Evolutionary conservation across 1,140 invertebrate species (phyloP).

Genomic region (Bombus confusus): DNA sequence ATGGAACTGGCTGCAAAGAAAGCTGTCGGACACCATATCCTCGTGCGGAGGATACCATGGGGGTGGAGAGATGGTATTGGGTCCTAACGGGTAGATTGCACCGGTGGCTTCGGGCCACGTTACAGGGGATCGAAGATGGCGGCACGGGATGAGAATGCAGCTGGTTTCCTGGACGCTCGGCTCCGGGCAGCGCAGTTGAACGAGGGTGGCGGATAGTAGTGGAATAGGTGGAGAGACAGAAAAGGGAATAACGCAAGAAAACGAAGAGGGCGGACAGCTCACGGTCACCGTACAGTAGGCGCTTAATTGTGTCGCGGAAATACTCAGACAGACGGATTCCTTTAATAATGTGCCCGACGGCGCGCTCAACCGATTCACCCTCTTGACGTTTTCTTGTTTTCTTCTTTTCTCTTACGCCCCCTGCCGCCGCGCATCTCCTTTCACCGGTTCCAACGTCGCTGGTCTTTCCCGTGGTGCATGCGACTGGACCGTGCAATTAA

Average conservation of each 20-base stretch:
- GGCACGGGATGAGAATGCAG: conserved; percentile 52
- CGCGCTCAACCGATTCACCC: conserved; percentile 64
- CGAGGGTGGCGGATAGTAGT: conserved; percentile 27
- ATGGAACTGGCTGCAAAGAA: conserved; percentile 44
- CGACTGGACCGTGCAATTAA: conserved; percentile 37
- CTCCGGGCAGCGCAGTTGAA: conserved; percentile 30
- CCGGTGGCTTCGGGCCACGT: conserved; percentile 49
- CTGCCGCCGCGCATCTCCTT: background rate
- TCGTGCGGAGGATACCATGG: conserved; percentile 1
- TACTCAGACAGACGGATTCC: conserved; percentile 75
- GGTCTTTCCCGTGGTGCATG: conserved; percentile 14
- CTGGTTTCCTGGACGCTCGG: conserved; percentile 21
- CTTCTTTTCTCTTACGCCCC: conserved; percentile 7
- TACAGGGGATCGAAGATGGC: conserved; percentile 57
- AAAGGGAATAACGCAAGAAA: conserved; percentile 40
- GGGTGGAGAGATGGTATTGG: conserved; percentile 38
- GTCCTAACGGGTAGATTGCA: conserved; percentile 57
- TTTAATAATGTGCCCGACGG: conserved; percentile 72
- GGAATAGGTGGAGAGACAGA: conserved; percentile 11
- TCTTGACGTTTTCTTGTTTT: conserved; percentile 51
- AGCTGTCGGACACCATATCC: conserved; percentile 47
- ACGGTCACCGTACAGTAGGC: conserved; percentile 63
- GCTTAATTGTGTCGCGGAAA: conserved; percentile 76
- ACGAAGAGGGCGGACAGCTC: conserved; percentile 50
- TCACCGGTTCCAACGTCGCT: background rate